Evolutionary conservation across 2,113 vertebrate genomes (phyloP).

Genomic region (Neoarius graeffei): DNA sequence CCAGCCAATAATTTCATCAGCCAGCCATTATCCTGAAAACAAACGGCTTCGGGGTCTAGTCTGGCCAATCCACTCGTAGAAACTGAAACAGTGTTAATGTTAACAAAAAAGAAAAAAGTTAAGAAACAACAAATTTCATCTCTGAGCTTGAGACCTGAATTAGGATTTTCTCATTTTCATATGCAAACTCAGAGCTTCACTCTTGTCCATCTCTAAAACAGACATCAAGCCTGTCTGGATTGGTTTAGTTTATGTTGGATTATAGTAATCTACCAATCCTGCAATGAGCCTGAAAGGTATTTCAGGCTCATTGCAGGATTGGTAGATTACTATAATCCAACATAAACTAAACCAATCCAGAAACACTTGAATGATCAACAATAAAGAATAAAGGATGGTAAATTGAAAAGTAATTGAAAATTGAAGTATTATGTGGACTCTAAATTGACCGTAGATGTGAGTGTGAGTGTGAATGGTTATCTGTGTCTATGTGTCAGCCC

Average conservation of each 20-base stretch:
- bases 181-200: background rate
- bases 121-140: background rate
- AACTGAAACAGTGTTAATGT: background rate
- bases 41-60: too few species aligned
- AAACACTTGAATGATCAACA: background rate
- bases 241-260: too few species aligned
- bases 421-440: background rate
- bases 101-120: background rate
- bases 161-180: background rate
- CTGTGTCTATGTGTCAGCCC: too few species aligned
- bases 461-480: too few species aligned
- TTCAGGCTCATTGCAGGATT: background rate
- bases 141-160: background rate
- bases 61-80: background rate
- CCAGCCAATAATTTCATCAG: too few species aligned
- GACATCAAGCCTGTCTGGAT: background rate
- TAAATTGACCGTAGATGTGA: too few species aligned
- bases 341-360: too few species aligned
- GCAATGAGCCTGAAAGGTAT: too few species aligned
- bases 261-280: too few species aligned
- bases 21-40: too few species aligned
- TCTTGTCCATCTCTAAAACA: background rate
- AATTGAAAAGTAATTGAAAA: background rate
- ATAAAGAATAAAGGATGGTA: background rate
- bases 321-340: too few species aligned